These are phyloP conservation scores for Villa cingulata DNA, from an alignment of 2,888 invertebrate species.

Conservation along the genomic window DNA sequence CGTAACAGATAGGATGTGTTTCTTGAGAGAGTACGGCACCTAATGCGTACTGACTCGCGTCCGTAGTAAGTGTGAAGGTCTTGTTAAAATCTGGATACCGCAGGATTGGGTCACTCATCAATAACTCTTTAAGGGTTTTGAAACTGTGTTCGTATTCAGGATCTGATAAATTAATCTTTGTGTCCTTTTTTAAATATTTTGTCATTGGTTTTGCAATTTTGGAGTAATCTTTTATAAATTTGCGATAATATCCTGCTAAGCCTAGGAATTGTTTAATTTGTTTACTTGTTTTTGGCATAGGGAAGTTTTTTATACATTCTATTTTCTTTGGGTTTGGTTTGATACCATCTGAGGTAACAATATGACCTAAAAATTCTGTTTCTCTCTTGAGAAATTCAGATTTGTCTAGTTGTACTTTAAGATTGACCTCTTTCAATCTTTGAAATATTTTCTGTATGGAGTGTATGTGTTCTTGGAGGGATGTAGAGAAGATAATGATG, in stretches of 20 bases:
- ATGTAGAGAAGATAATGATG: too few relatives aligned
- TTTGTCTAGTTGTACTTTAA: too few relatives aligned
- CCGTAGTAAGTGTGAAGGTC: too few relatives aligned
- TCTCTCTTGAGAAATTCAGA: too few relatives aligned
- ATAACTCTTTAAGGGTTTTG: conserved; percentile 7
- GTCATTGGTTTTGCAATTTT: conserved; percentile 2
- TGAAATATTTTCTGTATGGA: neutral
- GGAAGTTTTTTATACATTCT: neutral
- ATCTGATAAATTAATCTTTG: neutral
- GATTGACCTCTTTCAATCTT: neutral
- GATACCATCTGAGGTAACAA: neutral
- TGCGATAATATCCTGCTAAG: conserved; percentile 8
- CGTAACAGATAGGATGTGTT: conserved; percentile 19
- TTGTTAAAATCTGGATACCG: too few relatives aligned
- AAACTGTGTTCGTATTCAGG: conserved; percentile 3
- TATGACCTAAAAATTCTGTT: conserved; percentile 6
- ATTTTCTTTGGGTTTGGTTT: conserved; percentile 7
- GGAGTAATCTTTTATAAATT: conserved; percentile 3
- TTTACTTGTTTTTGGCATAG: neutral
- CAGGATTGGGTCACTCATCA: too few relatives aligned
- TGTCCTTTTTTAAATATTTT: neutral
- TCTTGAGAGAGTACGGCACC: conserved; percentile 19
- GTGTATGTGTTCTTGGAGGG: too few relatives aligned
- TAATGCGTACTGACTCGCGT: too few relatives aligned
- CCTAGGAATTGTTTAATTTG: conserved; percentile 6